Percentiles rank a stretch among this genome's conserved stretches.
phyloP scores from a whole-genome alignment of 2,888 invertebrate genomes.

The Phasia obesa region DNA sequence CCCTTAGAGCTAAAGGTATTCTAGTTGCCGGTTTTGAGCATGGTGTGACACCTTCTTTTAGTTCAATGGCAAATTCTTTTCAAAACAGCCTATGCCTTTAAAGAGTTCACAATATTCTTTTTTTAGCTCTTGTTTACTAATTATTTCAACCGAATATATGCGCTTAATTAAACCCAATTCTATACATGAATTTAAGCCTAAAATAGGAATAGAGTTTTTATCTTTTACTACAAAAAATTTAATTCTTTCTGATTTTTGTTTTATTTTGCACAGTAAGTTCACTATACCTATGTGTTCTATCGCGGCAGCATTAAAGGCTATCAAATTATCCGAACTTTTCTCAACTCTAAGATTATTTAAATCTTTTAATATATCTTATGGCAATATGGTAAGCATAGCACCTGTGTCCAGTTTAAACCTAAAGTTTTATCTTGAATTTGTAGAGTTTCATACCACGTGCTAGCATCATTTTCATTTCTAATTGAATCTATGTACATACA shows the following conservation, averaged over 20 bases:
- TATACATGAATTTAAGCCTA: constrained; percentile 37
- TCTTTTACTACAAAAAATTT: constrained; percentile 43
- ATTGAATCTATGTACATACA: constrained; percentile 47
- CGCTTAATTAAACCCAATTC: constrained; percentile 49
- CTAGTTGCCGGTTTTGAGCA: constrained; percentile 40
- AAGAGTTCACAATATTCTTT: constrained; percentile 29
- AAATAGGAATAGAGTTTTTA: constrained; percentile 37
- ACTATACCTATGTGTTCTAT: constrained; percentile 26
- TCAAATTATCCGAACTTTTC: constrained; percentile 46
- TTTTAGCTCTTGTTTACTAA: constrained; percentile 2
- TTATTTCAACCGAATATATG: constrained; percentile 19
- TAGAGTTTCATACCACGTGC: constrained; percentile 48
- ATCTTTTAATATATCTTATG: constrained; percentile 8
- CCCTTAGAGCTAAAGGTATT: constrained; percentile 39
- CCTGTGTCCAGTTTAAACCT: constrained; percentile 45
- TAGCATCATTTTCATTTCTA: constrained; percentile 29
- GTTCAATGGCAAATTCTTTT: constrained; percentile 28
- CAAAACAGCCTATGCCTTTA: constrained; percentile 53
- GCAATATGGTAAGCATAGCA: constrained; percentile 50
- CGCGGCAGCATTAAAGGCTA: constrained; percentile 51
- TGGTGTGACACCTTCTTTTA: constrained; percentile 54
- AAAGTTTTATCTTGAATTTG: constrained; percentile 33
- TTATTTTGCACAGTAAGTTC: constrained; percentile 20
- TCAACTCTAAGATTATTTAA: constrained; percentile 24
- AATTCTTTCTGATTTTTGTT: constrained; percentile 23